phyloP scores from a whole-genome alignment of 2,888 invertebrate genomes.

The Chydorus sphaericus region DNA sequence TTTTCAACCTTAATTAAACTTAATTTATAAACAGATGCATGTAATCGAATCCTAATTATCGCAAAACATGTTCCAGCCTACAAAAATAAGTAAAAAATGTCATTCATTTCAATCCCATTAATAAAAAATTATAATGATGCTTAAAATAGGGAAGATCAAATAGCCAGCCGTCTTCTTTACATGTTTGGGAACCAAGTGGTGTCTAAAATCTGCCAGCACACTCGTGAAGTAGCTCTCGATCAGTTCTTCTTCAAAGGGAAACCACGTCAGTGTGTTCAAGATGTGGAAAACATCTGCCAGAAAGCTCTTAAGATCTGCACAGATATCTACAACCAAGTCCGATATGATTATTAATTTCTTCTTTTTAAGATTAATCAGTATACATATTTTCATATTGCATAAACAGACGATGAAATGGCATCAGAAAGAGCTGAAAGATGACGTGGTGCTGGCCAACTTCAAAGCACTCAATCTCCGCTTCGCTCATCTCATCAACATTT shows the following conservation, averaged over 20 bases:
- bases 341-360: not conserved
- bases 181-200: not conserved
- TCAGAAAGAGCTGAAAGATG: not conserved
- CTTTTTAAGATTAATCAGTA: not conserved
- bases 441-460: not conserved
- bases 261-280: not conserved
- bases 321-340: not conserved
- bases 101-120: not conserved
- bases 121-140: not conserved
- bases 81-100: not conserved
- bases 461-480: not conserved
- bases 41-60: not conserved
- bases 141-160: not conserved
- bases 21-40: not conserved
- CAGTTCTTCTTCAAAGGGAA: not conserved
- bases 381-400: too few species aligned
- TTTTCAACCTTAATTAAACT: not conserved
- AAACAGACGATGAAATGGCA: not conserved
- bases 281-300: not conserved
- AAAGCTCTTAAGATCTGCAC: not conserved
- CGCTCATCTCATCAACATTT: conserved; percentile 7
- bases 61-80: not conserved
- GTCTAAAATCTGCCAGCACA: not conserved
- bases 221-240: not conserved
- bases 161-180: not conserved